Percentiles rank a stretch among this genome's conserved stretches.
phyloP scores from a whole-genome alignment of 2,113 vertebrate species.

The Castor canadensis region DNA sequence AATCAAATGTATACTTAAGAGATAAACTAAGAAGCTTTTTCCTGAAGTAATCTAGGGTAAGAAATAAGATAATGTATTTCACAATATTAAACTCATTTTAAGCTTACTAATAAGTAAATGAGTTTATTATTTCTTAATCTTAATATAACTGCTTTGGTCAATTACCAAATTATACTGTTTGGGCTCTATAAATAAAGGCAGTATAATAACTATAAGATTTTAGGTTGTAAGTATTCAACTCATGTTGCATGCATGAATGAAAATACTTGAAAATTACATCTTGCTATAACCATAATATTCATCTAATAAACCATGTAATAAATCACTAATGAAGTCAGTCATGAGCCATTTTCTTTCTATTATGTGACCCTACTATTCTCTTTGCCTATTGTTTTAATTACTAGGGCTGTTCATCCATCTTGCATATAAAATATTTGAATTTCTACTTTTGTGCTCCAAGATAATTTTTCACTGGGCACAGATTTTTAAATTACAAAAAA shows the following conservation, averaged over 20 bases:
- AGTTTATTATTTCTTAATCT: neutral
- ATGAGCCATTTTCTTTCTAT: neutral
- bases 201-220: neutral
- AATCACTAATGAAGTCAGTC: neutral
- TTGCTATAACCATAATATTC: neutral
- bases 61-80: neutral
- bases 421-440: neutral
- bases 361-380: neutral
- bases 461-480: neutral
- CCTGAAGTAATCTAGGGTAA: too few species aligned
- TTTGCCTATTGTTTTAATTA: slow-evolving; percentile 18
- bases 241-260: neutral
- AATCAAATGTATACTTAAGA: neutral
- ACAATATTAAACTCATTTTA: neutral
- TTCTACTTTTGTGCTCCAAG: neutral
- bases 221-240: neutral
- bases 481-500: slow-evolving; percentile 24
- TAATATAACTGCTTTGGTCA: neutral
- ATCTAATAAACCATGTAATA: neutral
- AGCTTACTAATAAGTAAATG: neutral
- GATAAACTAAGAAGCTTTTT: neutral
- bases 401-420: neutral
- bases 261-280: neutral
- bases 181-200: neutral
- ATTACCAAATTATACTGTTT: neutral